Base-by-base conservation (phyloP, 2,797 vertebrate species). In the Myotis daubentonii region DNA sequence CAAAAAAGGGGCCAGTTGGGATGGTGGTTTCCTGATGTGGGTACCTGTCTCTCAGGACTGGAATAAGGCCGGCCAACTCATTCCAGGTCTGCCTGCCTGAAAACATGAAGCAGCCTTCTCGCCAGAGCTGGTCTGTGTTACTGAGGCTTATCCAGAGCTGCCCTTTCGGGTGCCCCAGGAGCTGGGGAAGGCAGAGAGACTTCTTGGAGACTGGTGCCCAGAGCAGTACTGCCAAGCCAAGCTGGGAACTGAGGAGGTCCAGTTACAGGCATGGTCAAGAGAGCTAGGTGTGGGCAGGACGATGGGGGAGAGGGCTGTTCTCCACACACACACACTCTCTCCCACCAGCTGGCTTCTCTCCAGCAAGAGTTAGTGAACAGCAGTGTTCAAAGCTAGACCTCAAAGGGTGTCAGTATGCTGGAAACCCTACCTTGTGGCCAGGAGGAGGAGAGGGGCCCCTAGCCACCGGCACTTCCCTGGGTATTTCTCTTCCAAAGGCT, bases 1-100 rank as follows among this genome's bases (percentile, higher is more conserved):
- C 96, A 97, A 95, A 55, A 97, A 94, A 55, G 97, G 83, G 97
- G 95, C 96, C 96, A 72, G 89, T 76, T 62, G 33, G 76, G 95
- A 80, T 44, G 53, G 95, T 83, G 97, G 96, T 97, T 97, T 97
- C 97, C 95, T 97, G 97, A 86, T 76, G 94, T 95, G 97, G 97
- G 94, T 95, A 95, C 97, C 93, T 95, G 96, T 96, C 97, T 96
- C 96, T 92, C 91, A 94, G 95, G 89, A 93, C 75, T 51, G 78
- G 87, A 90, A 16, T 12, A 22, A 91, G 60, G 89, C 80, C 87
- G 92, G 96, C 95, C 95, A 95, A 30, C 93, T 90, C 86, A 53
- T 85, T 94, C 93, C 95, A 92, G 78, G 86, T 79, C 93, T 68
- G 89, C 78, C 95, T 0, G 62, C 68, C 93, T 92, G 62, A 36